phyloP scores from a whole-genome alignment of 2,888 invertebrate species.

The Tinea trinotella region DNA sequence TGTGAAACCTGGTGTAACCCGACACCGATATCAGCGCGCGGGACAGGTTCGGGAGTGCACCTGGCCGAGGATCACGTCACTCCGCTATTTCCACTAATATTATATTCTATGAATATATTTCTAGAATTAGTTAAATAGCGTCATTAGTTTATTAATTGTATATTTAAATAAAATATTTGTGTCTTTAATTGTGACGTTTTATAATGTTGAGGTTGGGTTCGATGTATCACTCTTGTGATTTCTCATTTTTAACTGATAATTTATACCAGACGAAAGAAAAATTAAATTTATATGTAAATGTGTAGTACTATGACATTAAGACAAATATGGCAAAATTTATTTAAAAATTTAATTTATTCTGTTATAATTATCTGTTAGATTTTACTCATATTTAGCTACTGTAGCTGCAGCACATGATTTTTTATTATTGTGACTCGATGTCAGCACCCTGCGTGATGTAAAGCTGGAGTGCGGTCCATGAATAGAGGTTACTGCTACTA shows the following conservation, averaged over 20 bases:
- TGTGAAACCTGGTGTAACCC: conserved; percentile 67
- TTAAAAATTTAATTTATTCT: no score
- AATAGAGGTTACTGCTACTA: no score
- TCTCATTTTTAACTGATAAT: neutral
- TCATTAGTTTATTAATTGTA: conserved; percentile 16
- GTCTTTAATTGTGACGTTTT: neutral
- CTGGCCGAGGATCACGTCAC: conserved; percentile 50
- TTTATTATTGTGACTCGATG: no score
- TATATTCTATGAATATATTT: conserved; percentile 1
- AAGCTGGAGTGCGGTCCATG: no score
- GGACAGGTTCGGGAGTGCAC: conserved; percentile 55
- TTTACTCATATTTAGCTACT: no score
- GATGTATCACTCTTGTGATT: neutral
- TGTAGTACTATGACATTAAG: neutral
- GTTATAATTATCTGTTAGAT: no score
- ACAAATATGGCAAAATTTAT: neutral
- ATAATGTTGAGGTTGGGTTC: conserved; percentile 1
- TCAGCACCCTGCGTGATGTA: no score
- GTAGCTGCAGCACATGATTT: no score
- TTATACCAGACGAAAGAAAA: neutral
- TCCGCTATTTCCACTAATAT: conserved; percentile 38
- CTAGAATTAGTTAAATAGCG: conserved; percentile 6
- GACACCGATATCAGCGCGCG: conserved; percentile 47
- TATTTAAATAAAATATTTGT: conserved; percentile 14
- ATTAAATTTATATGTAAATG: neutral